A percentile compares a stretch with the other conserved stretches of the same genome.
phyloP scores from a whole-genome alignment of 2,888 invertebrate species.

The Leptura quadrifasciata region DNA sequence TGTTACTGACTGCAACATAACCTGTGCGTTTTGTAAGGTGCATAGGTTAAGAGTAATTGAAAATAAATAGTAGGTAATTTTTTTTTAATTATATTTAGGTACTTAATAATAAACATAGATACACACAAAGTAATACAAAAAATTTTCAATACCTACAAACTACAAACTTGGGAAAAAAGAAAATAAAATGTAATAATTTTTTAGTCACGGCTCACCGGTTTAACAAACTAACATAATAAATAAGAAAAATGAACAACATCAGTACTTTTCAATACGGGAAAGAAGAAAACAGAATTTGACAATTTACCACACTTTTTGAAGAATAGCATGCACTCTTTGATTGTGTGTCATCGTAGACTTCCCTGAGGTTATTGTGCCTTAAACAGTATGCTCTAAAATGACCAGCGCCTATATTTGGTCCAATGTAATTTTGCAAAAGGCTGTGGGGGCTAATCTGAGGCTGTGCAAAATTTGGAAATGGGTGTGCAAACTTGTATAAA shows the following conservation, averaged over 20 bases:
- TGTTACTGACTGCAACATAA: too few species aligned
- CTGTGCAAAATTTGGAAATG: not conserved
- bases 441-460: too few species aligned
- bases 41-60: too few species aligned
- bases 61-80: too few species aligned
- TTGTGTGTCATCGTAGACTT: not conserved
- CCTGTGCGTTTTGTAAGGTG: too few species aligned
- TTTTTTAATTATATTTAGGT: too few species aligned
- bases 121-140: too few species aligned
- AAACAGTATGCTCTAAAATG: not conserved
- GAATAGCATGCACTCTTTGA: not conserved
- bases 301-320: not conserved
- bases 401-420: not conserved
- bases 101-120: too few species aligned
- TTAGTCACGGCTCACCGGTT: not conserved
- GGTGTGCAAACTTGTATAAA: not conserved
- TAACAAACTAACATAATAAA: not conserved
- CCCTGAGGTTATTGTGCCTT: not conserved
- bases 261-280: not conserved
- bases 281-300: not conserved
- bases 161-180: too few species aligned
- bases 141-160: too few species aligned
- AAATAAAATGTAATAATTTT: too few species aligned
- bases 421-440: not conserved
- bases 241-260: not conserved